Evolutionary conservation across 2,113 vertebrate species (phyloP).

Genomic region (Arothron firmamentum): DNA sequence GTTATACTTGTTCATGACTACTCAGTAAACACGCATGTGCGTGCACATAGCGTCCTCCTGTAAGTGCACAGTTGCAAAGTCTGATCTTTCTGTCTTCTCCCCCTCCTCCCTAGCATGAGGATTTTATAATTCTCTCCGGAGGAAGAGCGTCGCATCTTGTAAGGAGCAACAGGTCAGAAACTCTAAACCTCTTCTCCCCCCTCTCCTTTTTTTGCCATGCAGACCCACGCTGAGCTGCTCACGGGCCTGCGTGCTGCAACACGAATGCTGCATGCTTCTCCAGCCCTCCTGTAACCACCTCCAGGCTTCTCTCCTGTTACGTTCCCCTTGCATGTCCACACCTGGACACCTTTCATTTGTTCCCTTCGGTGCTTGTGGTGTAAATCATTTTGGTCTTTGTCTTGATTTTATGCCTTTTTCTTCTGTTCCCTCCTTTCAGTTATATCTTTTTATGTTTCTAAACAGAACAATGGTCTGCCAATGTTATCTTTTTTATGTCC

Average conservation of each 20-base stretch:
- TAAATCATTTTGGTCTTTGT: background rate
- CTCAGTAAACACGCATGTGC: background rate
- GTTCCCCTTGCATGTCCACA: conserved; percentile 47
- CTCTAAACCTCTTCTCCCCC: conserved; percentile 40
- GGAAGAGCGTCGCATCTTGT: conserved; percentile 72
- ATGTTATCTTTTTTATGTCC: too few relatives aligned
- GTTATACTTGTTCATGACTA: conserved; percentile 4
- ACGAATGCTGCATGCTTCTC: conserved; percentile 59
- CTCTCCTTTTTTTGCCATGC: conserved; percentile 24
- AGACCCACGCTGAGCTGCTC: conserved; percentile 27
- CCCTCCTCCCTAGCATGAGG: conserved; percentile 70
- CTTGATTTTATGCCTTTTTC: conserved; percentile 1
- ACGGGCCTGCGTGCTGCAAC: conserved; percentile 53
- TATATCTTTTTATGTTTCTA: conserved; percentile 12
- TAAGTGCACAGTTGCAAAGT: conserved; percentile 23
- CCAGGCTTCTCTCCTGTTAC: conserved; percentile 23
- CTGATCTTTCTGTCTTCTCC: conserved; percentile 68
- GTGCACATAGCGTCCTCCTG: conserved; percentile 8
- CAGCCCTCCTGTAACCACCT: conserved; percentile 14
- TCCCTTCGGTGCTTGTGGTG: conserved; percentile 20
- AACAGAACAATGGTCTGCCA: background rate
- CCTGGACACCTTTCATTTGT: conserved; percentile 43
- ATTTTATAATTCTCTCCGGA: conserved; percentile 77
- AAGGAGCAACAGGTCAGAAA: conserved; percentile 79
- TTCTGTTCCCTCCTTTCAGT: conserved; percentile 9